Conservation (phyloP, 2,113 vertebrate species). For the Phocoena sinus region DNA sequence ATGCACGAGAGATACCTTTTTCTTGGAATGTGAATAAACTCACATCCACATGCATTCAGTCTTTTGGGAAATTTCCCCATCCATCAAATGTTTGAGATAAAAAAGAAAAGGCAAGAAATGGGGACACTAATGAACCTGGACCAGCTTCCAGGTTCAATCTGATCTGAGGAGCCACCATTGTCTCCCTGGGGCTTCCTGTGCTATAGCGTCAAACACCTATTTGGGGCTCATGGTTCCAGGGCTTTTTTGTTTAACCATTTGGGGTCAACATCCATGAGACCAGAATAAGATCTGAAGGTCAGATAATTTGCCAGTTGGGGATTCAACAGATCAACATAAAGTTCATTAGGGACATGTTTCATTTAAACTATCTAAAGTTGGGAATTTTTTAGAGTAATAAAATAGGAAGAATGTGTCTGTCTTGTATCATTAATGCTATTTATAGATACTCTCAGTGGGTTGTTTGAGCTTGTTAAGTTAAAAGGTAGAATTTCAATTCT, state of each 20-base stretch:
- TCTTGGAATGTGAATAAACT: neutral
- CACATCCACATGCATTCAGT: neutral
- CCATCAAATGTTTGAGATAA: neutral
- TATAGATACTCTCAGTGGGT: neutral
- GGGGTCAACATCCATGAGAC: neutral
- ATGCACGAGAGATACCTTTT: neutral
- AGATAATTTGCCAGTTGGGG: conserved; percentile 36
- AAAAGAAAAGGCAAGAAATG: neutral
- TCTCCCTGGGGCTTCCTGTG: neutral
- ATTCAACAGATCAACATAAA: conserved; percentile 38
- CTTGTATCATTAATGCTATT: neutral
- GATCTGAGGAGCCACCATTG: too few species aligned
- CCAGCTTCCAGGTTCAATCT: neutral
- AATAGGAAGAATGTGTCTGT: neutral
- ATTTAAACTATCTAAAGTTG: conserved; percentile 3
- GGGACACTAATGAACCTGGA: neutral
- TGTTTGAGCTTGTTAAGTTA: neutral
- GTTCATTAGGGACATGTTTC: neutral
- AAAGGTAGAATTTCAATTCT: conserved; percentile 10
- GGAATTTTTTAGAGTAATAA: neutral
- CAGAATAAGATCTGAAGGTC: neutral
- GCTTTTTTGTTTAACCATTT: neutral
- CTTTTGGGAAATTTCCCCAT: neutral
- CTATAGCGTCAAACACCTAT: neutral
- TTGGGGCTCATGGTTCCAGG: neutral